Conservation (phyloP, 1,140 invertebrate species). For the Drosophila pandora region DNA sequence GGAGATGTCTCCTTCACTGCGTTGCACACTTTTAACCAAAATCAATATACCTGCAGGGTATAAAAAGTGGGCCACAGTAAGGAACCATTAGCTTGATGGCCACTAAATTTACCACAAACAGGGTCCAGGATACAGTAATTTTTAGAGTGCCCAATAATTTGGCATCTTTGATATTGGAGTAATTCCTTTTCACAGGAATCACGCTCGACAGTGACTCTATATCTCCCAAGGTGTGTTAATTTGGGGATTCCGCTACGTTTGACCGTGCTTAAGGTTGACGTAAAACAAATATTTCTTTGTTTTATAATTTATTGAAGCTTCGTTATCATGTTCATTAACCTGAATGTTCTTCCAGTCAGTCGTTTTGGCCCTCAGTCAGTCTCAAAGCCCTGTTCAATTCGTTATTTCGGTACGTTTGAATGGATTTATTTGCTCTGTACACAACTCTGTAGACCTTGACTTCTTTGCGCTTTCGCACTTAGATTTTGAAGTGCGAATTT, state of each 20-base stretch:
- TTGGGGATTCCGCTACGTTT: constrained; percentile 5
- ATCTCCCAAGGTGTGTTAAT: constrained; percentile 9
- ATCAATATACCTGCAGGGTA: too few relatives aligned
- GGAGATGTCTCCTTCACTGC: too few relatives aligned
- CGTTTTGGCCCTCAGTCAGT: too few relatives aligned
- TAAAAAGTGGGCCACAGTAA: not conserved
- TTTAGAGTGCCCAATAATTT: not conserved
- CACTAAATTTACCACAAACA: constrained; percentile 25
- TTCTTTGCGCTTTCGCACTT: too few relatives aligned
- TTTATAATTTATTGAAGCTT: not conserved
- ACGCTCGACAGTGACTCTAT: constrained; percentile 3
- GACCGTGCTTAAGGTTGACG: constrained; percentile 9
- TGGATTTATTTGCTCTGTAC: too few relatives aligned
- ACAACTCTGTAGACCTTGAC: too few relatives aligned
- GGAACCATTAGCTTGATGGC: constrained; percentile 7
- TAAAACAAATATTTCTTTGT: constrained; percentile 12
- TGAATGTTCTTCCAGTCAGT: not conserved
- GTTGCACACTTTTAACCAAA: too few relatives aligned
- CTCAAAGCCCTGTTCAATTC: too few relatives aligned
- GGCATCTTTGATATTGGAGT: not conserved
- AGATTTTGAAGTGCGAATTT: too few relatives aligned
- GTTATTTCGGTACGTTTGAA: too few relatives aligned
- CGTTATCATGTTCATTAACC: not conserved
- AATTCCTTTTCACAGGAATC: not conserved
- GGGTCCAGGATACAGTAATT: constrained; percentile 6